Evolutionary conservation across 2,113 vertebrate species (phyloP), one percentile per base, ranked within the genome.

Genomic region (Neofelis nebulosa): DNA sequence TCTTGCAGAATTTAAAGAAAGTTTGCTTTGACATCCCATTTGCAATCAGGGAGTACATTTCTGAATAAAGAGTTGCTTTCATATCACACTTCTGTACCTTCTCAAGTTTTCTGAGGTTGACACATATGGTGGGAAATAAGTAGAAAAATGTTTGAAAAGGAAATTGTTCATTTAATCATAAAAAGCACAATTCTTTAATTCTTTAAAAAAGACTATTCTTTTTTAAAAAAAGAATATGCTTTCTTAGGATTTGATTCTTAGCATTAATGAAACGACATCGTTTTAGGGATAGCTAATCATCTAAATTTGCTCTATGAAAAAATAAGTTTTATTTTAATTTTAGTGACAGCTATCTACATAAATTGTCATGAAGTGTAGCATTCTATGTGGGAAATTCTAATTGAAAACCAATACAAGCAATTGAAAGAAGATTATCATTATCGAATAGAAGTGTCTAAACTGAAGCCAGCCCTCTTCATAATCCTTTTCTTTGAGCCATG

Each of bases 1-100:
- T 85, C 80, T 76, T 92, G 4, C 21, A 96, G 69, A 74, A n/a
- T 57, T 73, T 11, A 65, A 89, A 19, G 27, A 92, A 73, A 89
- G 78, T 90, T 96, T 95, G 41, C 9, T 98, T 98, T 95, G 87
- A 85, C 78, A 50, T 95, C 57, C 73, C 38, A 27, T 78, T 92
- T 97, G 45, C 50, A 93, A 11, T 91, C 95, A 82, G 16, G 78
- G 7, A 65, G 19, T 76, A 84, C 15, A 55, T 91, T 65, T 95
- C 23, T 94, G 94, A 93, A 94, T 50, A 78, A 93, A 63, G 9
- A 13, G 13, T 18, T 82, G 9, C 2, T 90, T 98, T 98, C 63
- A 71, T 88, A 88, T 79, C 25, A 23, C 16, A 71, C 1, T 92
- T 96, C 95, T 96, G 33, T 80, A 73, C 38, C 4, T 68, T 85